phyloP scores from a whole-genome alignment of 2,888 invertebrate species.

The Rotaria socialis region DNA sequence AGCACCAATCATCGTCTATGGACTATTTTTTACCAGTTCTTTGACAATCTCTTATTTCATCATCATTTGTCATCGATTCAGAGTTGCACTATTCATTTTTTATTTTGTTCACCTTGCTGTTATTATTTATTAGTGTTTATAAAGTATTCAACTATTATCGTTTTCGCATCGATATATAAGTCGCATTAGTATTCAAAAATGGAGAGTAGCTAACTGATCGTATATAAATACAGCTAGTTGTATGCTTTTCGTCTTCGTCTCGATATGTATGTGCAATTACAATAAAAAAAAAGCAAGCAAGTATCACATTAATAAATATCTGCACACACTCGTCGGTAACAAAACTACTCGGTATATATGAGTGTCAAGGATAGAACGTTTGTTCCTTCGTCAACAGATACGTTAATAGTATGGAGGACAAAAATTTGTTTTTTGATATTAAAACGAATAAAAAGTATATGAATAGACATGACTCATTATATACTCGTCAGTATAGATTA shows the following conservation, averaged over 20 bases:
- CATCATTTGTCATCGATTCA: neutral
- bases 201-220: neutral
- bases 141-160: neutral
- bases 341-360: neutral
- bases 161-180: neutral
- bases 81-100: neutral
- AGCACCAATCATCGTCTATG: neutral
- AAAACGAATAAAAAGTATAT: neutral
- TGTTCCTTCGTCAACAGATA: neutral
- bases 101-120: neutral
- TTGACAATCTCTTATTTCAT: neutral
- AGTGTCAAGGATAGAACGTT: neutral
- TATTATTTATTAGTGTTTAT: neutral
- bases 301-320: slow-evolving; percentile 17
- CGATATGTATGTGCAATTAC: neutral
- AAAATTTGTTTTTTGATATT: neutral
- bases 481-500: neutral
- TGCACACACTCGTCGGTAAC: neutral
- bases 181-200: neutral
- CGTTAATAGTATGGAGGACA: neutral
- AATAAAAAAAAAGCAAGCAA: neutral
- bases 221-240: neutral
- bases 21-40: neutral
- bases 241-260: neutral
- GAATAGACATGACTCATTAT: neutral